Base-by-base conservation (phyloP, 2,888 invertebrate species). In the Dasypolia templi region DNA sequence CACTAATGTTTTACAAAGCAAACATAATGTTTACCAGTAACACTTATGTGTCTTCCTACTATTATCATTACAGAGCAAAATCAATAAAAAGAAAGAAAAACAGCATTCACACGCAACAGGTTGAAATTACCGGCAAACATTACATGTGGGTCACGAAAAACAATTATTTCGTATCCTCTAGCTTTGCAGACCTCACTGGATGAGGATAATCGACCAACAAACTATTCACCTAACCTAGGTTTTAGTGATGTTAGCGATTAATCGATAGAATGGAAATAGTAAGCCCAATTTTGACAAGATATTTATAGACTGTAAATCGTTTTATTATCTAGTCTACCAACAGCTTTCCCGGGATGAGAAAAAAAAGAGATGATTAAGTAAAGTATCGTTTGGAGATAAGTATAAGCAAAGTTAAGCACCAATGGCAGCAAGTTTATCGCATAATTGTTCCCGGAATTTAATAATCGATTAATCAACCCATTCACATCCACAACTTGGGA, bases 81-180 rank as follows among this genome's bases (percentile, higher is more conserved):
- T n/a, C 35, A 39, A 56, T 22, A 69, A 73, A 79, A 75, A 56
- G 39, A 42, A 72, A 53, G 29, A 26, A 58, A 71, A 35, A 12
- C 26, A 51, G 12, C 44, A 32, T 80, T 19, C 65, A 72, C 85
- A 82, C 86, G 85, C 75, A 68, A 62, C n/a, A 42, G 49, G n/a
- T 67, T 56, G 49, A 76, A 86, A 85, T 82, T 81, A 82, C 79
- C 53, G 17, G 64, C 55, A 39, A 62, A 74, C 76, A 65, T 77
- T 72, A 82, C 79, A 81, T 86, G 85, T 90, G 86, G 88, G 87
- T 89, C 90, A 90, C 89, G 89, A 90, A 90, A 88, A 89, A 88
- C 90, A 91, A 91, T 91, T 90, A 92, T 75, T 76, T 82, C 56
- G 75, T 75, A 77, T 68, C 72, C 77, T 76, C 74, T 82, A 75